Evolutionary conservation across 2,888 invertebrate genomes (phyloP).

Genomic region (Lepidonotus clava): DNA sequence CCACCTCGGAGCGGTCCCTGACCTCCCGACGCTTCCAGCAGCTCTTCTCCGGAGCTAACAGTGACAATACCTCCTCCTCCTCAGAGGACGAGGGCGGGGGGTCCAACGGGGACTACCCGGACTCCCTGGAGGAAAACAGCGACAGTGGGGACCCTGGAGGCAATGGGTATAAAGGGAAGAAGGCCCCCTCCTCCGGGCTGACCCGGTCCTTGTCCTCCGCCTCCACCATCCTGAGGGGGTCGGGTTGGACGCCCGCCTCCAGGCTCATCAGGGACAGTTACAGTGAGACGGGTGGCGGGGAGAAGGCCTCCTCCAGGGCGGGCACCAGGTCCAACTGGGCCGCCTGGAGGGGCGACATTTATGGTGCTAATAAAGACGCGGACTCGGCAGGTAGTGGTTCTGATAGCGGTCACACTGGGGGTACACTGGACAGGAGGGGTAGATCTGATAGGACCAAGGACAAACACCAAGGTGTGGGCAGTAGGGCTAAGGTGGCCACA

Average conservation of each 20-base stretch:
- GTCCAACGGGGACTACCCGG: neutral
- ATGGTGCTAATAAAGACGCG: neutral
- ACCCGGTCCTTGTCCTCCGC: slow-evolving; percentile 3
- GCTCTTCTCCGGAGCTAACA: neutral
- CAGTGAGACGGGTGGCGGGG: neutral
- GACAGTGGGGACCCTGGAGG: neutral
- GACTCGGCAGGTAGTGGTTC: neutral
- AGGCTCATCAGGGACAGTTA: slow-evolving; percentile 40
- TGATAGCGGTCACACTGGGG: neutral
- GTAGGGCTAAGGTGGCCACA: no score
- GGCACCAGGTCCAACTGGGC: slow-evolving; percentile 39
- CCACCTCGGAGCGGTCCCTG: neutral
- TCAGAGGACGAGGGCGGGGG: neutral
- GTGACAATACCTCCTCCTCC: neutral
- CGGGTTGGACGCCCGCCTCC: slow-evolving; percentile 3
- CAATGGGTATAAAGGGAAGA: neutral
- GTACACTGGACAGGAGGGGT: no score
- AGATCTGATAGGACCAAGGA: no score
- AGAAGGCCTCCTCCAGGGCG: neutral
- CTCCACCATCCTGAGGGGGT: slow-evolving; percentile 1
- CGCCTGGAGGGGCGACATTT: slow-evolving; percentile 20
- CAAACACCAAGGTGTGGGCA: no score
- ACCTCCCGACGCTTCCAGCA: slow-evolving; percentile 32
- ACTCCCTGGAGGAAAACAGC: neutral
- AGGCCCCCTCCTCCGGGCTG: neutral